Base-by-base conservation (phyloP, 2,113 vertebrate species). In the Aleadryas rufinucha region DNA sequence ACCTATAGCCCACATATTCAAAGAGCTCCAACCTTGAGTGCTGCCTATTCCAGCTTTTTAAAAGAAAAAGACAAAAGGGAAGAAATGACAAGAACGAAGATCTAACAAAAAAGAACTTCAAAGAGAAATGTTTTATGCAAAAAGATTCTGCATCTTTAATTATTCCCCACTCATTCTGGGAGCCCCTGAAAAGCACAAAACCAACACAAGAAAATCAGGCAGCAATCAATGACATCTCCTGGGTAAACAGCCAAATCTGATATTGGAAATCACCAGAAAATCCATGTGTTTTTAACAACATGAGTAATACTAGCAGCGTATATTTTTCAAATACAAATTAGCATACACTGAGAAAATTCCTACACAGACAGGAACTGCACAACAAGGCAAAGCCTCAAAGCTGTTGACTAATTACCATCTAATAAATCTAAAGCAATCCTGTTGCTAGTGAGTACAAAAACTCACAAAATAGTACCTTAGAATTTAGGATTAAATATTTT, bases 301-400 rank as follows among this genome's bases (percentile, higher is more conserved):
- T 2, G 0, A 81, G 21, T n/a, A 68, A 91, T 9, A 49, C 11
- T 3, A 68, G 33, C 53, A 69, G 54, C 0, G 0, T 8, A 1
- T 33, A 31, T 57, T 72, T 93, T 42, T 76, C 54, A 53, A 88
- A 69, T 11, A 82, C 35, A 28, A 72, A 90, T 74, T 23, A 85
- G 6, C 7, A 10, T 8, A 47, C 33, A 35, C 27, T 45, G 53
- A 84, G 49, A 53, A 89, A 53, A 42, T 9, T 72, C 75, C 87
- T 66, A 12, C 2, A 4, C 74, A 75, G 63, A 45, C 59, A 13
- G 5, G 37, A 71, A 45, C 28, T 30, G 60, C 28, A 12, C 56
- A 86, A 12, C 7, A 7, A 57, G 53, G 57, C 37, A 19, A 74
- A 84, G 81, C 13, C 77, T 75, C 61, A 21, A 52, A 88, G n/a